These are phyloP conservation scores for Brachyopa scutellaris DNA, from an alignment of 2,888 invertebrate genomes.

Conservation along the genomic window DNA sequence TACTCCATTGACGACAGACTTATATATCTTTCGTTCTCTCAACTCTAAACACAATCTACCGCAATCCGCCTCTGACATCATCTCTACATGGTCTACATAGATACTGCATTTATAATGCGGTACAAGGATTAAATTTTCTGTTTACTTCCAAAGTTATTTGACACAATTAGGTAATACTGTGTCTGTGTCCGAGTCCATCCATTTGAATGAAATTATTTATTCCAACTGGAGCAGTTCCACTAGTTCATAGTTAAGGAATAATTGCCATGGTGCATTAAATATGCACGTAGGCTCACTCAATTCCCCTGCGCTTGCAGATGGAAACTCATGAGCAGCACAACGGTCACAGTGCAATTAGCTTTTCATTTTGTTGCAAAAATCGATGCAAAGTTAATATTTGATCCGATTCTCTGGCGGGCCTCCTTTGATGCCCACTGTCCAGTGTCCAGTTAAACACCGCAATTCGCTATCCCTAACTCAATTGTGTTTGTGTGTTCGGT, in stretches of 20 bases:
- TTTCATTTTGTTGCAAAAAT: conserved; percentile 31
- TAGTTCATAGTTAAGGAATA: conserved; percentile 56
- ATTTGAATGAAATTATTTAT: conserved; percentile 55
- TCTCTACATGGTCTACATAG: no score
- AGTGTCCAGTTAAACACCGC: conserved; percentile 2
- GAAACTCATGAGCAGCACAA: no score
- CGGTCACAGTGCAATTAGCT: conserved; percentile 28
- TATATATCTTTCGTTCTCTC: no score
- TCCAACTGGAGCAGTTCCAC: conserved; percentile 19
- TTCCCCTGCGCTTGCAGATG: neutral
- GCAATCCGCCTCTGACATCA: no score
- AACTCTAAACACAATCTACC: no score
- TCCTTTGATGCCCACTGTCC: conserved; percentile 21
- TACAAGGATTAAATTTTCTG: no score
- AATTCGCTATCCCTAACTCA: conserved; percentile 52
- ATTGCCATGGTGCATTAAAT: conserved; percentile 37
- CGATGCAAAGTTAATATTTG: conserved; percentile 68
- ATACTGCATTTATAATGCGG: no score
- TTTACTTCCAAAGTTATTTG: no score
- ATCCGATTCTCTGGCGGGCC: conserved; percentile 46
- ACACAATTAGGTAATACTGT: no score
- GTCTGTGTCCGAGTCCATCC: conserved; percentile 34
- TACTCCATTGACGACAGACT: no score
- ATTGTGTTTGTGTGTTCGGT: conserved; percentile 56
- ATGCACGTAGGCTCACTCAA: neutral